Conservation (phyloP, 2,113 vertebrate genomes). For the Lophius piscatorius region DNA sequence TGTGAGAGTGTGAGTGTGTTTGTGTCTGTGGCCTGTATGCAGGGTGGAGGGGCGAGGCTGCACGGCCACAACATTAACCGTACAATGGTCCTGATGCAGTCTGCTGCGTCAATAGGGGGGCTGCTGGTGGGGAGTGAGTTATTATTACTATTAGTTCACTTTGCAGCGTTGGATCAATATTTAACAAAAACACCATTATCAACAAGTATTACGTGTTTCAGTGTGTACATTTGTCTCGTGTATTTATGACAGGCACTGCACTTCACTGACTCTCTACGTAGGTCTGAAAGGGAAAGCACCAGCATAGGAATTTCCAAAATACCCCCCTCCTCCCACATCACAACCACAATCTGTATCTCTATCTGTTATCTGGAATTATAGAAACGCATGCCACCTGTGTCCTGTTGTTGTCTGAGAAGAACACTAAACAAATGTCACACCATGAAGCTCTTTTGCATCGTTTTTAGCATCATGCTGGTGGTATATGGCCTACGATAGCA, state of each 20-base stretch:
- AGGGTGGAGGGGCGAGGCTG: slow-evolving; percentile 50
- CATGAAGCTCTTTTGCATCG: background rate
- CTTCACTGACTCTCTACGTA: slow-evolving; percentile 8
- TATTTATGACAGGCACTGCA: slow-evolving; percentile 4
- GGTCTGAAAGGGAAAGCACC: slow-evolving; percentile 9
- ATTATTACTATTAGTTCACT: slow-evolving; percentile 3
- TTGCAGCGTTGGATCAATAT: background rate
- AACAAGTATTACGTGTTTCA: background rate
- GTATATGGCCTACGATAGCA: too few species aligned
- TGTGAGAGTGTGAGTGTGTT: too few species aligned
- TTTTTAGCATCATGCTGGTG: too few species aligned
- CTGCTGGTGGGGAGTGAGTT: too few species aligned
- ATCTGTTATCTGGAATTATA: background rate
- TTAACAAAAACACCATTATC: too few species aligned
- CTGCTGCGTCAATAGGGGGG: background rate
- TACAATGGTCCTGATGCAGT: slow-evolving; percentile 16
- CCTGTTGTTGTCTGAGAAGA: background rate
- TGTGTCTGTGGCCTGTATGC: slow-evolving; percentile 2
- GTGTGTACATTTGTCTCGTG: too few species aligned
- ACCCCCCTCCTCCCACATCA: background rate
- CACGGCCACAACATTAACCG: slow-evolving; percentile 22
- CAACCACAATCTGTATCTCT: background rate
- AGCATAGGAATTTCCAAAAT: slow-evolving; percentile 50
- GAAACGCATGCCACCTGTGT: background rate
- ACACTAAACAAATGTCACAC: background rate